Conservation (phyloP, 23 tunicate species). For the Ascidia mentula region DNA sequence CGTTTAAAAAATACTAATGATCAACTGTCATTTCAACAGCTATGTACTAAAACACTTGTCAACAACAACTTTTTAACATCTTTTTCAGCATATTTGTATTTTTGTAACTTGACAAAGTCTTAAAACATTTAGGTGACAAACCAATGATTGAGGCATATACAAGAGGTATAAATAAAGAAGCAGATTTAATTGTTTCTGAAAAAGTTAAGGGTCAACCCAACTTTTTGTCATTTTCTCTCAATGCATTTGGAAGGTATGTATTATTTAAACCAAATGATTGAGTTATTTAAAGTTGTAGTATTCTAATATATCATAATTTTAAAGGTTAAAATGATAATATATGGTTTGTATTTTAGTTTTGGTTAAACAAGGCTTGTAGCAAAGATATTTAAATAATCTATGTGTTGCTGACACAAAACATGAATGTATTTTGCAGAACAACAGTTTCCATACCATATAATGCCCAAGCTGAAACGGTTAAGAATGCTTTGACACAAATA, state of each 20-base stretch:
- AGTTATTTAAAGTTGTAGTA: neutral
- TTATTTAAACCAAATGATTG: neutral
- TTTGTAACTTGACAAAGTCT: too few relatives aligned
- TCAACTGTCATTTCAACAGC: too few relatives aligned
- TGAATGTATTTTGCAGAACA: neutral
- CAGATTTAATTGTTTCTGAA: neutral
- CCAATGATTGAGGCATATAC: neutral
- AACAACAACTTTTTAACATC: too few relatives aligned
- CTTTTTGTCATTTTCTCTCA: neutral
- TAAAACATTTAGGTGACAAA: neutral
- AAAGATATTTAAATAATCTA: neutral
- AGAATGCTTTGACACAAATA: constrained; percentile 14
- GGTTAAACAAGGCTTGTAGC: neutral
- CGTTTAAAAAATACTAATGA: too few relatives aligned
- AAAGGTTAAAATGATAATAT: neutral
- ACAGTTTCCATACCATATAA: constrained; percentile 13
- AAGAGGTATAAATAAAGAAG: neutral
- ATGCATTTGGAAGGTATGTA: neutral
- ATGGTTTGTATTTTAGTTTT: neutral
- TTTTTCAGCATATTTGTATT: neutral
- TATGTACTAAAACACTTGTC: too few relatives aligned
- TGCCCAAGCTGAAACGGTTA: constrained; percentile 12
- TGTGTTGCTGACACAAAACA: too few relatives aligned
- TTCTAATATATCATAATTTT: too few relatives aligned
- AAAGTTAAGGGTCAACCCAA: neutral